Percentiles rank a stretch among this genome's conserved stretches.
Conservation (phyloP, 2,888 invertebrate genomes). For the Tipula lateralis region DNA sequence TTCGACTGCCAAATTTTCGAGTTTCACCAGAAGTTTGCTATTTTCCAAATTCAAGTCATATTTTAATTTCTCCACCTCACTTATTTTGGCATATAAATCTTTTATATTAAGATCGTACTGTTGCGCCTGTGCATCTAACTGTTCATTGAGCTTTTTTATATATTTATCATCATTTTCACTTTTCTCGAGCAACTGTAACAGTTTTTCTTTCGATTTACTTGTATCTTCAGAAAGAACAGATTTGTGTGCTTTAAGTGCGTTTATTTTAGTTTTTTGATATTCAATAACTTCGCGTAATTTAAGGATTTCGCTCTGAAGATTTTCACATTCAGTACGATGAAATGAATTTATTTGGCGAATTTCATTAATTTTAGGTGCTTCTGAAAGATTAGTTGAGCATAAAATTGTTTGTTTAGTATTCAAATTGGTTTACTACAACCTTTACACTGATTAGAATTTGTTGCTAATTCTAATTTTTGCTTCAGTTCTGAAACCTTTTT, state of each 20-base stretch:
- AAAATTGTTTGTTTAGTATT: neutral
- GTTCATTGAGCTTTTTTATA: constrained; percentile 55
- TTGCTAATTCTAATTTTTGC: constrained; percentile 39
- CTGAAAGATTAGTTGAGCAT: neutral
- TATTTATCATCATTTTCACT: constrained; percentile 59
- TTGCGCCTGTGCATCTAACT: neutral
- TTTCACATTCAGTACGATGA: constrained; percentile 55
- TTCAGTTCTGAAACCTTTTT: constrained; percentile 63
- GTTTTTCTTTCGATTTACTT: constrained; percentile 55
- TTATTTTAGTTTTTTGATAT: constrained; percentile 58
- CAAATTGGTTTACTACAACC: neutral
- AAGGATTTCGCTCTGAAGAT: constrained; percentile 54
- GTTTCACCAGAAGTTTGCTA: constrained; percentile 40
- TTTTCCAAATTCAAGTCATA: constrained; percentile 38
- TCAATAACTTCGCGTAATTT: constrained; percentile 58
- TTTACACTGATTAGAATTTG: neutral
- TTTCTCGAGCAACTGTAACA: constrained; percentile 58
- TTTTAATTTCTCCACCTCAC: constrained; percentile 38
- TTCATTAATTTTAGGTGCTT: constrained; percentile 40
- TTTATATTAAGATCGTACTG: constrained; percentile 42
- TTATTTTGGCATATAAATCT: constrained; percentile 40
- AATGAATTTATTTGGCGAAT: constrained; percentile 55
- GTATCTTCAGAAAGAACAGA: constrained; percentile 64
- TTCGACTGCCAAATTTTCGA: constrained; percentile 40
- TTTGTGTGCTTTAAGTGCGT: constrained; percentile 63